Base-by-base conservation (phyloP, 2,888 invertebrate genomes). In the Acanthopleura granulata region DNA sequence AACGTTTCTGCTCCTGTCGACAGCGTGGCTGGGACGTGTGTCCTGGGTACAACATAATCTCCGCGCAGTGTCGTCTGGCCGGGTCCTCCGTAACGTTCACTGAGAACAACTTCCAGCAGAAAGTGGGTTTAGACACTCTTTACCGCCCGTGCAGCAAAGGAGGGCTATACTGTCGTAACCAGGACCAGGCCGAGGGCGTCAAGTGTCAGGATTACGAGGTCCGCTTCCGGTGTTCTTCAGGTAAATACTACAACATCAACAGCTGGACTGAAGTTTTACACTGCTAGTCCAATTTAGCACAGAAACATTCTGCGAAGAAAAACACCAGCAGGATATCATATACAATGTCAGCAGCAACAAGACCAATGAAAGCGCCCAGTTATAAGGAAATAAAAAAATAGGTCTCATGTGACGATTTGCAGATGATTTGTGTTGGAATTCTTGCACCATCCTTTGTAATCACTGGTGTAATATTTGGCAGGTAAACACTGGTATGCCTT, bases 21-120 rank as follows among this genome's bases (percentile, higher is more conserved):
- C 66, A 66, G 66, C 22, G 66, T 27, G 66, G 66, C 29, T 66
- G 22, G 25, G 66, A 66, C 1, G 66, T 66, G 4, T 66, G 66
- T 27, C 66, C 66, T 27, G 66, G 66, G 6, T 66, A 66, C 66
- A 66, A 66, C 25, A 66, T 66, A 22, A 1, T 66, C 16, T 22
- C 66, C 66, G 66, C 66, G 16, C 66, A 66, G 29, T 66, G 66
- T 66, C 66, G 66, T 18, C 15, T 1, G 25, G 66, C 25, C 66
- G 66, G 66, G 29, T 22, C 22, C 29, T 6, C 27, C 4, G 25
- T 3, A 27, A 22, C 25, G 6, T 66, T 66, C 66, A 27, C 66
- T 1, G 66, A 66, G 25, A 66, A 25, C 14, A 66, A 18, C 29
- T 22, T 16, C 4, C 25, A 12, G 15, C 22, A 22, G 29, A 27